Percentiles rank a stretch among this genome's conserved stretches.
phyloP scores from a whole-genome alignment of 2,888 invertebrate genomes.

The Blastobasis adustella region DNA sequence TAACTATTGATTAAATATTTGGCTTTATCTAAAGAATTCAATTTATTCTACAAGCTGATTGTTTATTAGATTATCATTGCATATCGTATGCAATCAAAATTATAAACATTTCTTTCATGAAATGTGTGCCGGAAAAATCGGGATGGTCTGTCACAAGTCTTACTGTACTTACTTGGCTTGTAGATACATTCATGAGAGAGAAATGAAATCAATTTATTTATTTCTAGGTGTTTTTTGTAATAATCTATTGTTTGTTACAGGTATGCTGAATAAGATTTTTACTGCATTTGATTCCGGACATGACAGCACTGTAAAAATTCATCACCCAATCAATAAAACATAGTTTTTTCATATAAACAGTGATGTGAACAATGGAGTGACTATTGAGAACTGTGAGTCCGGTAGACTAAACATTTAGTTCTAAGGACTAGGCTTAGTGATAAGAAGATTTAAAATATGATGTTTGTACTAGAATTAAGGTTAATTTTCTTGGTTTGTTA shows the following conservation, averaged over 20 bases:
- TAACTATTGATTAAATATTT: too few species aligned
- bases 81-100: too few species aligned
- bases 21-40: too few species aligned
- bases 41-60: too few species aligned
- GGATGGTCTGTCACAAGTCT: background rate
- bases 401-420: conserved; percentile 54
- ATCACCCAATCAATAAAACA: conserved; percentile 49
- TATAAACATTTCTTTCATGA: too few species aligned
- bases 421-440: conserved; percentile 50
- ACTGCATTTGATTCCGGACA: conserved; percentile 64
- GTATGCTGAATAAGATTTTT: conserved; percentile 34
- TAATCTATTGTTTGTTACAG: conserved; percentile 19
- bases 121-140: background rate
- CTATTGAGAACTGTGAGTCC: conserved; percentile 54
- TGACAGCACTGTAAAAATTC: conserved; percentile 40
- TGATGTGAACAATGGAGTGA: conserved; percentile 66
- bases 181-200: background rate
- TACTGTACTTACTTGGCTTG: background rate
- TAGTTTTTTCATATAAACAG: conserved; percentile 48
- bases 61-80: too few species aligned
- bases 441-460: conserved; percentile 62
- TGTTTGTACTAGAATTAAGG: conserved; percentile 65
- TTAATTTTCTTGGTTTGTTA: conserved; percentile 53
- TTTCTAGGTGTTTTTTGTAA: background rate
- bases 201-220: background rate